Base-by-base conservation (phyloP, 2,113 vertebrate genomes). In the Tympanuchus pallidicinctus region DNA sequence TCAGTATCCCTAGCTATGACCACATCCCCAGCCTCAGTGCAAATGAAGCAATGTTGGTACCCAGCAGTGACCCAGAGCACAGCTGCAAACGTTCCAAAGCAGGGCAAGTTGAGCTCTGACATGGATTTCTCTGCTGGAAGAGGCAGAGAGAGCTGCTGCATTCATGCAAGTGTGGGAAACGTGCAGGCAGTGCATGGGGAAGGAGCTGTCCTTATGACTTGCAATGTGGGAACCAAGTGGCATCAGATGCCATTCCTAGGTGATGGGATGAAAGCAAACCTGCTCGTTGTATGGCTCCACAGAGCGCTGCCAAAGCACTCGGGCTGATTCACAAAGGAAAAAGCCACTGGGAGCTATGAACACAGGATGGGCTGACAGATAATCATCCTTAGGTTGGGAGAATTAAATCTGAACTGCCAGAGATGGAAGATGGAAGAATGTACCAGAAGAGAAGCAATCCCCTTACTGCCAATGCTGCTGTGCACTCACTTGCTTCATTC, bases 171-270 rank as follows among this genome's bases (percentile, higher is more conserved):
- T 1, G 2, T 3, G 56, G 69, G 25, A 22, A 48, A 36, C 42
- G 11, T 0, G 7, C 48, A 65, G 19, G 32, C 13, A 70, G 48
- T 16, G 32, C 48, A 12, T 0, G 0, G 13, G 28, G 28, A 59
- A 40, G 0, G 5, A 77, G 10, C n/a, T 18, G 45, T 40, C 38
- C 1, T 8, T 21, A 30, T 12, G 20, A 22, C 61, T 21, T 6
- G 0, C 25, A 73, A 20, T 16, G 19, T 0, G 1, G 73, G 43
- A 65, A 30, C 27, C 25, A 8, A 0, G 22, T 6, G 48, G 42
- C 77, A 17, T 38, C 42, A 6, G 8, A 5, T 5, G 1, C 28
- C n/a, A 76, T 64, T n/a, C 45, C 3, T 34, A 40, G 77, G 57
- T 17, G 64, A 45, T 19, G 38, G 64, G 38, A 60, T 13, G 50